phyloP scores from a whole-genome alignment of 2,113 vertebrate species.

The Bostrychus sinensis region DNA sequence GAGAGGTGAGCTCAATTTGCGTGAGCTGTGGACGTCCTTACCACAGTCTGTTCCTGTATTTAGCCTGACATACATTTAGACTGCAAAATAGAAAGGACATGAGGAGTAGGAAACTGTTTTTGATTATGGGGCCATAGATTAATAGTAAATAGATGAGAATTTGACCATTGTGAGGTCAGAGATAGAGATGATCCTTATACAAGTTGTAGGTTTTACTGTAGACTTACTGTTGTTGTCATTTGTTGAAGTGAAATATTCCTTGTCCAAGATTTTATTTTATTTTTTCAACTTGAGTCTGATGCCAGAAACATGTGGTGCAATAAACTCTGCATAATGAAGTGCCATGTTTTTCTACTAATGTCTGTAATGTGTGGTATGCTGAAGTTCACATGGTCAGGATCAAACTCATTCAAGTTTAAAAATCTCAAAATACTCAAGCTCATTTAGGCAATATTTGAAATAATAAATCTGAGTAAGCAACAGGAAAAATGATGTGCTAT shows the following conservation, averaged over 20 bases:
- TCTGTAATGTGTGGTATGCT: slow-evolving; percentile 40
- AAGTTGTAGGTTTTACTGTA: too few relatives aligned
- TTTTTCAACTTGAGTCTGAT: too few relatives aligned
- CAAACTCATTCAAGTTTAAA: slow-evolving; percentile 3
- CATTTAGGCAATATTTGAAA: too few relatives aligned
- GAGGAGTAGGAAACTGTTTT: not conserved
- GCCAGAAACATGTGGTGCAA: slow-evolving; percentile 14
- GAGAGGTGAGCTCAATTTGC: slow-evolving; percentile 26
- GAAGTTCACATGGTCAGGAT: slow-evolving; percentile 32
- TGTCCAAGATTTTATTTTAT: too few relatives aligned
- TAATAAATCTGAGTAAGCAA: too few relatives aligned
- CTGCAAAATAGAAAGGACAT: not conserved
- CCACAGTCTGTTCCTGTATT: not conserved
- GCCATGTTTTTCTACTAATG: too few relatives aligned
- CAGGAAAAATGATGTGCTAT: not conserved
- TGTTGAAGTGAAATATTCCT: too few relatives aligned
- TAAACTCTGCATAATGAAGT: slow-evolving; percentile 39
- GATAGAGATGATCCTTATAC: too few relatives aligned
- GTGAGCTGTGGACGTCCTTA: not conserved
- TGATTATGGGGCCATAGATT: not conserved
- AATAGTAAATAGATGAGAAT: too few relatives aligned
- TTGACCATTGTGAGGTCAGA: too few relatives aligned
- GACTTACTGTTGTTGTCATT: too few relatives aligned
- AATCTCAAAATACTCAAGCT: too few relatives aligned
- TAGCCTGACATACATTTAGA: not conserved